phyloP scores from a whole-genome alignment of 1,140 invertebrate species.

The Galendromus occidentalis region DNA sequence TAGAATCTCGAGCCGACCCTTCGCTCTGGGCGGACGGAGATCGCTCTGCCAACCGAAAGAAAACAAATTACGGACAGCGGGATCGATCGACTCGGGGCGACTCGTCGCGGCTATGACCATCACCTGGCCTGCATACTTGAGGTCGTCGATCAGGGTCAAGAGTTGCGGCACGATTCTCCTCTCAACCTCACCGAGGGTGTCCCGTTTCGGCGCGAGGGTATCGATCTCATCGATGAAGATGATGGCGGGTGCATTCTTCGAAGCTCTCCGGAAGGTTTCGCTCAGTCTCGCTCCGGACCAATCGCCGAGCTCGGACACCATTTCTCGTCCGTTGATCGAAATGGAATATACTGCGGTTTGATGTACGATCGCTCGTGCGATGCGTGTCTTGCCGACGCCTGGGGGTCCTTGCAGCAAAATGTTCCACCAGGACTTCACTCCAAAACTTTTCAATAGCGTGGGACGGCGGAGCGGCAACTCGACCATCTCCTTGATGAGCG shows the following conservation, averaged over 20 bases:
- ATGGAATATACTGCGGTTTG: conserved; percentile 99
- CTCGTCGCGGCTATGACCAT: conserved; percentile 99
- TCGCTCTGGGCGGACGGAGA: conserved; percentile 97
- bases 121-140: conserved; percentile 94
- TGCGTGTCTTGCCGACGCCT: conserved; percentile 85
- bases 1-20: conserved; percentile 86
- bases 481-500: conserved; percentile 99
- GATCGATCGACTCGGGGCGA: conserved; percentile 93
- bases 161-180: conserved; percentile 95
- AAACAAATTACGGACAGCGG: conserved; percentile 84
- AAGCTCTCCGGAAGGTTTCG: conserved; percentile 97
- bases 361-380: conserved; percentile 95
- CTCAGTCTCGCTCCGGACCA: conserved; percentile 92
- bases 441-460: conserved; percentile 74
- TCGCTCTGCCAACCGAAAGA: conserved; percentile 98
- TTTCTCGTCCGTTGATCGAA: conserved; percentile 95
- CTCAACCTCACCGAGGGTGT: conserved; percentile 99
- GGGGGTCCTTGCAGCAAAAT: conserved; percentile 94
- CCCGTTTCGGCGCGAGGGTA: conserved; percentile 99
- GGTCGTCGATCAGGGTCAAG: conserved; percentile 94
- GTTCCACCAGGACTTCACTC: conserved; percentile 66
- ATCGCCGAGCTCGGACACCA: conserved; percentile 98
- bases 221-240: conserved; percentile 99
- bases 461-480: conserved; percentile 93
- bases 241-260: conserved; percentile 97